Base-by-base conservation (phyloP, 2,797 vertebrate species). In the Tinamus major region DNA sequence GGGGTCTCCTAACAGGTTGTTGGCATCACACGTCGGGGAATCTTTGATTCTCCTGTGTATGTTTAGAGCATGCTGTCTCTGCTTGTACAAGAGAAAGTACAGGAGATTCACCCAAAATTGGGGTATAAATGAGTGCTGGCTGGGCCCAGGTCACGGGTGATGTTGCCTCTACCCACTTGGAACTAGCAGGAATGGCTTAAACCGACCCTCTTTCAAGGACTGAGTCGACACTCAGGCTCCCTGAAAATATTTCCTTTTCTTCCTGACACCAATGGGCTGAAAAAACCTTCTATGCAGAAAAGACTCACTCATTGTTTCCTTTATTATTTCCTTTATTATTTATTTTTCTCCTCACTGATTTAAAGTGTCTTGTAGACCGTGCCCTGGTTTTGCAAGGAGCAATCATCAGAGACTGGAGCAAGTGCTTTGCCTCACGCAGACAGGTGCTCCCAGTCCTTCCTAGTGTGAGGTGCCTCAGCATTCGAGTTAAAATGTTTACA, bases 221-320 rank as follows among this genome's bases (percentile, higher is more conserved):
- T n/a, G 65, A 64, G 49, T 4, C 29, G 42, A 21, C 62, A 41
- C 67, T 58, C 37, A 19, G 21, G 29, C 81, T 61, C 48, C 56
- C 51, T 67, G 18, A 33, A 83, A 5, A 71, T 68, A 44, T 51
- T 31, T 13, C 21, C 41, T 80, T 27, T 62, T 8, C n/a, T 39
- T 56, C 65, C 46, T 82, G 35, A 41, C 12, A 63, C 68, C 6
- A 69, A 16, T 4, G 1, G 33, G 37, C 68, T 69, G 56, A 62
- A 77, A 70, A 74, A 31, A 9, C 5, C 4, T 19, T 2, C 15
- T 0, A 2, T 48, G 19, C 3, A 58, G 51, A 39, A 72, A 39
- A 44, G 14, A 37, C n/a, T 55, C 20, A 35, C 3, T 71, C 44
- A 27, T 72, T 56, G 21, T 58, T 93, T 87, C 10, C 53, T 46